phyloP scores from a whole-genome alignment of 2,888 invertebrate genomes.

The Scaptomyza tumidula region DNA sequence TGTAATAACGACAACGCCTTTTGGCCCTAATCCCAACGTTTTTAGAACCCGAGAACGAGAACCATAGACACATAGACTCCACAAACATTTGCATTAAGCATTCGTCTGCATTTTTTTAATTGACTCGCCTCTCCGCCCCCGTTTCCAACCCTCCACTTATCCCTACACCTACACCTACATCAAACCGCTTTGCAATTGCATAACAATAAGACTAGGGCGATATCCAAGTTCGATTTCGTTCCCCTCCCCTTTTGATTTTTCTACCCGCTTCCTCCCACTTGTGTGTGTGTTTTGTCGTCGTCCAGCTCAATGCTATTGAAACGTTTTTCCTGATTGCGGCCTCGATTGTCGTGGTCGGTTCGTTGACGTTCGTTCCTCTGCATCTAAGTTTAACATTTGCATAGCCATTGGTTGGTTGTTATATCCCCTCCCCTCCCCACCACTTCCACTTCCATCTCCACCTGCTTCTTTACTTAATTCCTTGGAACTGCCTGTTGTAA shows the following conservation, averaged over 20 bases:
- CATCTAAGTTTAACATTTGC: constrained; percentile 43
- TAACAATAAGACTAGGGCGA: constrained; percentile 64
- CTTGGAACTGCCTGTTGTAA: constrained; percentile 49
- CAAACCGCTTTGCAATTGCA: constrained; percentile 71
- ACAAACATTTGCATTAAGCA: not conserved
- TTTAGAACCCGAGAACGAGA: constrained; percentile 22
- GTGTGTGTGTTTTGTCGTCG: not conserved
- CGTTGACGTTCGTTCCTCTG: constrained; percentile 55
- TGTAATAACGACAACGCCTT: constrained; percentile 43
- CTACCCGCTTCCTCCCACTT: no score
- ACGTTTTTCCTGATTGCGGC: constrained; percentile 64
- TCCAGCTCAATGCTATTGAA: constrained; percentile 1
- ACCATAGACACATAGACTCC: constrained; percentile 2
- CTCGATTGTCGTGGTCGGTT: constrained; percentile 66
- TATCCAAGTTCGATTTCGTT: constrained; percentile 49
- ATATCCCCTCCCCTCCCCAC: no score
- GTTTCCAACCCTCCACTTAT: not conserved
- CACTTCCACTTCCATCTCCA: no score
- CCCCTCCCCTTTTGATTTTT: not conserved
- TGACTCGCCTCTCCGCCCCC: constrained; percentile 51
- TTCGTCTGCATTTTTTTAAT: constrained; percentile 58
- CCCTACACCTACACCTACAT: constrained; percentile 10
- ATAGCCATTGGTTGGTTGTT: constrained; percentile 6
- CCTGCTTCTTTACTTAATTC: not conserved
- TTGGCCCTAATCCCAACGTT: constrained; percentile 62